Conservation (phyloP, 1,140 invertebrate genomes). For the Venturia canescens region DNA sequence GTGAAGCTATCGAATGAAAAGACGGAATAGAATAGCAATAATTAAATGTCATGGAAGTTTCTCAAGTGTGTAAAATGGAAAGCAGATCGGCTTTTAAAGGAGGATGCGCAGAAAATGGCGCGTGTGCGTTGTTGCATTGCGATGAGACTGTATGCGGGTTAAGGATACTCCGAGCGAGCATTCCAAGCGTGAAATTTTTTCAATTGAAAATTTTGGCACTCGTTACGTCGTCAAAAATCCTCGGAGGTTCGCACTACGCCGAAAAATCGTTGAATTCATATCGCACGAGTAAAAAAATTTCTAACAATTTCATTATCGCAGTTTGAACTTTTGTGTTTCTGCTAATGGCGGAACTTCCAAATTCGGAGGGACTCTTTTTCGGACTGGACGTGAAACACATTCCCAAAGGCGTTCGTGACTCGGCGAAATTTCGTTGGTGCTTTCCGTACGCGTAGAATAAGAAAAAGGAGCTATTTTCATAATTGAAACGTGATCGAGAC, state of each 20-base stretch:
- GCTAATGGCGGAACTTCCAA: too few relatives aligned
- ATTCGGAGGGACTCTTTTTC: too few relatives aligned
- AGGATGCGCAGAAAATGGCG: constrained; percentile 8
- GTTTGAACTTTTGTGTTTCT: too few relatives aligned
- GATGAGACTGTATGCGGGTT: constrained; percentile 56
- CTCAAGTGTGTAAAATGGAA: constrained; percentile 46
- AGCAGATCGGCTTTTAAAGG: constrained; percentile 14
- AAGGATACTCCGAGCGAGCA: constrained; percentile 27
- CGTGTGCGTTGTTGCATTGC: constrained; percentile 37
- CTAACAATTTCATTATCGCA: too few relatives aligned
- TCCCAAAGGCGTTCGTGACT: constrained; percentile 53
- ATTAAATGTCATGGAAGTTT: constrained; percentile 21
- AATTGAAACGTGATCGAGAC: background rate
- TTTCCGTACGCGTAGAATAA: constrained; percentile 53
- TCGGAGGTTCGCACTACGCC: too few relatives aligned
- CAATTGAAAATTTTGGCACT: background rate
- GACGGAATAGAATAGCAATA: constrained; percentile 29
- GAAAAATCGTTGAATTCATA: too few relatives aligned
- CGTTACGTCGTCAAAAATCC: background rate
- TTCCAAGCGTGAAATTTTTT: too few relatives aligned
- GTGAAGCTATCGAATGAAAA: background rate
- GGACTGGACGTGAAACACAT: too few relatives aligned
- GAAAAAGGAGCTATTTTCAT: constrained; percentile 48
- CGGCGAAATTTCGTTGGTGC: background rate
- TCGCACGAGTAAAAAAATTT: too few relatives aligned